Base-by-base conservation (phyloP, 2,888 invertebrate genomes). In the Alcis repandata region DNA sequence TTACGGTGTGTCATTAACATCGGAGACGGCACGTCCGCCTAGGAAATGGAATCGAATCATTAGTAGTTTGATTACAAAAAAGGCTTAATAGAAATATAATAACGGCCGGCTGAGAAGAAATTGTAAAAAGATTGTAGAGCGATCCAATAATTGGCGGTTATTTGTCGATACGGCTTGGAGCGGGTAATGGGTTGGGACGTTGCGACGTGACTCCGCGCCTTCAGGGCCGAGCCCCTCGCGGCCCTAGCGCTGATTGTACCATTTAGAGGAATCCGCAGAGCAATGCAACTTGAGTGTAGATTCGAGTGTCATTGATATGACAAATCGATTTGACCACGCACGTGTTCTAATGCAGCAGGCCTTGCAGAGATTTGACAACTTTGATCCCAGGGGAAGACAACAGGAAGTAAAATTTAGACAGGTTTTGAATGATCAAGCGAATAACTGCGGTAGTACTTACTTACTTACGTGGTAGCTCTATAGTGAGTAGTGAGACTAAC, bases 61-160 rank as follows among this genome's bases (percentile, higher is more conserved):
- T 92, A 93, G 92, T 90, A 90, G 92, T 92, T 91, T 92, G 93
- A 92, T 93, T 92, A 92, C 92, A 92, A 93, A 93, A 93, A 93
- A 92, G 92, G 91, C 92, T 92, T 93, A 93, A 93, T 92, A 93
- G 92, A 93, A 92, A 93, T 91, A 93, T 93, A 93, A 93, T 93
- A 93, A 93, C 92, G 88, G 83, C 83, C 80, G 89, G 79, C 84
- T 84, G 88, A 89, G 92, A 91, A 91, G 92, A 92, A 92, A 92
- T 93, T 92, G 93, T 93, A 92, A 92, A 93, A 93, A 93, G 93
- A 93, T 93, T 93, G 93, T 92, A 85, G 92, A 92, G 92, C 91
- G 88, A 88, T 89, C 89, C 90, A 92, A 92, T 93, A 93, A 93
- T 93, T 93, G 93, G 92, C 87, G 91, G 92, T 93, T 92, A 92